Base-by-base conservation (phyloP, 1,140 invertebrate genomes). In the Drosophila ananassae region DNA sequence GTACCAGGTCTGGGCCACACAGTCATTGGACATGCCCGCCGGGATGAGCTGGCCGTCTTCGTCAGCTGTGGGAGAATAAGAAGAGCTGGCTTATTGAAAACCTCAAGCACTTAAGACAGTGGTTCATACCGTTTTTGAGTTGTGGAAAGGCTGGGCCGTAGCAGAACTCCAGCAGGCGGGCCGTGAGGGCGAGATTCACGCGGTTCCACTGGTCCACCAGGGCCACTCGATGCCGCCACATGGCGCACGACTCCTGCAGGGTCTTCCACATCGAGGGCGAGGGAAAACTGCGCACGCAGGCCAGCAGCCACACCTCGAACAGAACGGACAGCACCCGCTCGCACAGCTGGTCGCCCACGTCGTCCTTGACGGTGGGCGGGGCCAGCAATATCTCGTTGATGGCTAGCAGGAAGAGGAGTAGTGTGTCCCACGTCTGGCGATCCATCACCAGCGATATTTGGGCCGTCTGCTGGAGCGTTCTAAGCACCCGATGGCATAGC, bases 191-290 rank as follows among this genome's bases (percentile, higher is more conserved):
- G 22, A 98, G 93, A 92, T 98, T 98, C 10, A 98, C 96, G 53
- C 97, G 94, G 92, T 98, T 97, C 98, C 98, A 99, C 91, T 99
- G 98, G 90, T 98, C 96, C 6, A 99, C 95, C 1, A 99, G 93
- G 44, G 97, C 96, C 48, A 97, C 94, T 64, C 98, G 95, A 93
- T 99, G 98, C 10, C 98, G 93, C 98, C 98, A 99, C 80, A 96
- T 96, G 72, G 96, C 94, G 91, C 97, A 98, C 75, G 98, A 96
- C 92, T 98, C 97, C 79, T 97, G 94, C 61, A 99, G 93, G 2
- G 98, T 99, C 92, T 98, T 98, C 98, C 98, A 99, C 73, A 99
- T 93, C 6, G 97, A 97, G 9, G 98, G 98, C 4, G 97, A 96
- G 10, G 98, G 98, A 93, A 94, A 94, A 92, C 96, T 98, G 56